Conservation (phyloP, 2,113 vertebrate species). For the Perccottus glenii region DNA sequence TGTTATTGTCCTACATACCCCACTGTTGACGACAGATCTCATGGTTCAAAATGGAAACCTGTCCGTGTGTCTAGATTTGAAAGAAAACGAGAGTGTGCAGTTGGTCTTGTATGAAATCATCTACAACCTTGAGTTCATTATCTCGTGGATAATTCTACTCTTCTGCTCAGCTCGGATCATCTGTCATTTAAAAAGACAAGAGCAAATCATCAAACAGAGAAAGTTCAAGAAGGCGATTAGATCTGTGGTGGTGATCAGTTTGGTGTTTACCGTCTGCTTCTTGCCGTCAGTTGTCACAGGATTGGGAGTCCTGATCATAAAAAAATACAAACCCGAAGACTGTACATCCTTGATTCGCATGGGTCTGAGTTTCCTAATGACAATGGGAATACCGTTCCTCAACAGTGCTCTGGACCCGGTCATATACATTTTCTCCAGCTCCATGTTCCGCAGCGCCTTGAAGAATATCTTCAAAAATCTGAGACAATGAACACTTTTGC, state of each 20-base stretch:
- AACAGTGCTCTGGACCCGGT: slow-evolving; percentile 70
- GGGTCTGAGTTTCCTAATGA: slow-evolving; percentile 48
- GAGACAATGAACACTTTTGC: no score
- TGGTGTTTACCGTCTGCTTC: slow-evolving; percentile 69
- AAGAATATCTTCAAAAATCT: slow-evolving; percentile 25
- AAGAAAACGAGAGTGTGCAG: neutral
- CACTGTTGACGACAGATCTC: slow-evolving; percentile 16
- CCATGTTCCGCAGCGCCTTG: slow-evolving; percentile 16
- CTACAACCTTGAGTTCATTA: slow-evolving; percentile 53
- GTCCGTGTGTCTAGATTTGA: slow-evolving; percentile 61
- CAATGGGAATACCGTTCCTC: slow-evolving; percentile 64
- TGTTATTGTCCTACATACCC: slow-evolving; percentile 54
- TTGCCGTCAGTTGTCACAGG: slow-evolving; percentile 60
- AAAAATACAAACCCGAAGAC: rapidly evolving
- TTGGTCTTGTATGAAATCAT: slow-evolving; percentile 31
- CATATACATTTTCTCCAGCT: slow-evolving; percentile 66
- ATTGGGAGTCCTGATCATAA: slow-evolving; percentile 18
- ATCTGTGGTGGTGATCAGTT: slow-evolving; percentile 24
- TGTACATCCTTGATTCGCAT: neutral
- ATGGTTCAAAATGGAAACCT: neutral
- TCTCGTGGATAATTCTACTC: slow-evolving; percentile 54
- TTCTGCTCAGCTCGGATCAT: slow-evolving; percentile 49
- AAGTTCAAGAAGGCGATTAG: no score
- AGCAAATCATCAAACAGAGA: no score
- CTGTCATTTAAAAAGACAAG: no score